Base-by-base conservation (phyloP, 35 echinoderm and acorn worm species). In the Strongylocentrotus purpuratus region DNA sequence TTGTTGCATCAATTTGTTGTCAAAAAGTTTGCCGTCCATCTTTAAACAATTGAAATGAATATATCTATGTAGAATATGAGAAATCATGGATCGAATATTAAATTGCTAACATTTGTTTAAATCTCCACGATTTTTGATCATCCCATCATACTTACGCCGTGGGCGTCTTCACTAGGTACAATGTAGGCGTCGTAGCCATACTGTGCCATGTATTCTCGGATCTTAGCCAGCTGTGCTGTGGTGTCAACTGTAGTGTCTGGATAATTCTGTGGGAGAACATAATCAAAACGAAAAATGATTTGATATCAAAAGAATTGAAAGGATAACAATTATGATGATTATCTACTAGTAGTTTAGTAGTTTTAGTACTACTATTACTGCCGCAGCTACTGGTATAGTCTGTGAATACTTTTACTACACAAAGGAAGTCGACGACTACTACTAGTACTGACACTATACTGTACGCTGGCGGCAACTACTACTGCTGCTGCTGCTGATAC, bases 81-180 rank as follows among this genome's bases (percentile, higher is more conserved):
- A 41, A 41, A 41, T 41, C 35, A 41, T 41, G 35, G 35, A 41
- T 41, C 35, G 35, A 41, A 41, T 41, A 41, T 41, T 1, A 41
- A 0, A 41, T 41, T 41, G 35, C 35, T 41, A 41, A 41, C 35
- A 41, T 41, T 41, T n/a, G n/a, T n/a, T n/a, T n/a, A n/a, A n/a
- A n/a, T n/a, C n/a, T n/a, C n/a, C n/a, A n/a, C n/a, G n/a, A n/a
- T n/a, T n/a, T n/a, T n/a, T 41, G 35, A 41, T 41, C 35, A 41
- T 41, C 35, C 35, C 35, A 41, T 3, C 35, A 41, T 7, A 89
- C 92, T 94, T 89, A 96, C 95, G 41, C 92, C 91, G 93, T 96
- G 95, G 10, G 95, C 95, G 33, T 96, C 95, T 48, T 94, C 95
- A 17, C 55, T 87, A 20, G 95, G 95, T 45, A 96, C 85, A 65